These are phyloP conservation scores for Pseudococcus viburni DNA, from an alignment of 2,888 invertebrate species.

Conservation along the genomic window DNA sequence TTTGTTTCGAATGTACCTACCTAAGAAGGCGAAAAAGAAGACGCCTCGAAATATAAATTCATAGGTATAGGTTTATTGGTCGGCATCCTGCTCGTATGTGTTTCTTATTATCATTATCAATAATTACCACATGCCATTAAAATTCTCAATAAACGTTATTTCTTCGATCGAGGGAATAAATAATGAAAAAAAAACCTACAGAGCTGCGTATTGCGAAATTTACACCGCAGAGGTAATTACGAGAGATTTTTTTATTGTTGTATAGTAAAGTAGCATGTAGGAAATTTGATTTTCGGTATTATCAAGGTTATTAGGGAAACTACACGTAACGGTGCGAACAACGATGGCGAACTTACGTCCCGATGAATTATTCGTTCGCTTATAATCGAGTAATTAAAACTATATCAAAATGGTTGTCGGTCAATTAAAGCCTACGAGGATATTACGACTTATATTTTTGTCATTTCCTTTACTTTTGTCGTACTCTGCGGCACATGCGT, in stretches of 20 bases:
- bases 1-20: too few relatives aligned
- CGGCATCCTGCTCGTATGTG: background rate
- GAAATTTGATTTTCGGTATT: conserved; percentile 42
- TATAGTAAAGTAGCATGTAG: conserved; percentile 3
- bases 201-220: background rate
- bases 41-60: too few relatives aligned
- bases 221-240: background rate
- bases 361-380: background rate
- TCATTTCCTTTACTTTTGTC: conserved; percentile 1
- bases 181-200: background rate
- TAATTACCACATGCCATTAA: conserved; percentile 9
- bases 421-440: conserved; percentile 35
- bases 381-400: conserved; percentile 44
- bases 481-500: background rate
- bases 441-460: conserved; percentile 37
- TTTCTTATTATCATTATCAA: conserved; percentile 13
- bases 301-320: conserved; percentile 9
- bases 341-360: background rate
- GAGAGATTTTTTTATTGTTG: conserved; percentile 22
- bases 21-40: too few relatives aligned
- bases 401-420: conserved; percentile 33
- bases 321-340: background rate
- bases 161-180: background rate
- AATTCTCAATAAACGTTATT: conserved; percentile 16
- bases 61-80: too few relatives aligned